Base-by-base conservation (phyloP, 2,888 invertebrate species). In the Gymnoscelis rufifasciata region DNA sequence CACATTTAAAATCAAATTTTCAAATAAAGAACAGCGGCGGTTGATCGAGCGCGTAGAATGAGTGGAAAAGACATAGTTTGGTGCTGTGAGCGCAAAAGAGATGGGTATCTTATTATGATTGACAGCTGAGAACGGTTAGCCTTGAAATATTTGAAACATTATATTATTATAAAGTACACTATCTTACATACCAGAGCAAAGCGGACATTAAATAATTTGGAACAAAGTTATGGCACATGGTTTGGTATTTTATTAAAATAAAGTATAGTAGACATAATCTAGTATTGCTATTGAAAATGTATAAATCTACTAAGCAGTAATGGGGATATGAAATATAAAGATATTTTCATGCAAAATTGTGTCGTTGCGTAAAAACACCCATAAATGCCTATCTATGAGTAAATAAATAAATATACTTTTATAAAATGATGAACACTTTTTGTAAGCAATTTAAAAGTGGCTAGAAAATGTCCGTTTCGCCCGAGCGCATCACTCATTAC, bases 111-210 rank as follows among this genome's bases (percentile, higher is more conserved):
- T 86, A 86, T 86, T 86, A 88, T 88, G 88, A 88, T 88, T 88
- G 88, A 88, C 88, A 88, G 88, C 84, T 88, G 82, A 87, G 87
- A 87, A 86, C 87, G 87, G 86, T 86, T 86, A 84, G 83, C 88
- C 88, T 88, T 88, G 88, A 87, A 88, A 88, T 88, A 88, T 87
- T 88, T 87, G 87, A 87, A 88, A 87, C 88, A 87, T 88, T 87
- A 87, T 87, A 88, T 83, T 86, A 84, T 83, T 87, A 86, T 83
- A 83, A 86, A 88, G 87, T 87, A 88, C 87, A 84, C 86, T 83
- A 86, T 86, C 79, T 84, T 80, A 68, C 66, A 69, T 81, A 76
- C 70, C 70, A 66, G 79, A 80, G 79, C 62, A 55, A 70, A 71
- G 69, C 69, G 84, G 84, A 70, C 83, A 73, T 76, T n/a, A n/a